Conservation (phyloP, 2,797 vertebrate species). For the Nyctalus aviator region DNA sequence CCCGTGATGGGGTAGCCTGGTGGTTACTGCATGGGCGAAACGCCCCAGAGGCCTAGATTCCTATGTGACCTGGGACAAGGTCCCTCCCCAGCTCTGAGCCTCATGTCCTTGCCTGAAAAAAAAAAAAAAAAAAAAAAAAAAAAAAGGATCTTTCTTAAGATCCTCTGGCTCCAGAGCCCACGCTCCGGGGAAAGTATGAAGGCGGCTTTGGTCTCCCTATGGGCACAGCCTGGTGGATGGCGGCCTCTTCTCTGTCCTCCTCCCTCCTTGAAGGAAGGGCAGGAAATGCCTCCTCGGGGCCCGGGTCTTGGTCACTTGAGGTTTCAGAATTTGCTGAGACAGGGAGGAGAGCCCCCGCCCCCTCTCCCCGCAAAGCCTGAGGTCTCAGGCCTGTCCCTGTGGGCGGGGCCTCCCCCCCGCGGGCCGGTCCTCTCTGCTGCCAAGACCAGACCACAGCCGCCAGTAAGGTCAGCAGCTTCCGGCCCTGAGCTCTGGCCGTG, state of each 20-base stretch:
- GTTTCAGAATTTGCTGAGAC: constrained; percentile 61
- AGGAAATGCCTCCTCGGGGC: neutral
- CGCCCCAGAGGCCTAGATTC: neutral
- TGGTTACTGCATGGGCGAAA: neutral
- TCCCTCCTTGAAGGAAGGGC: neutral
- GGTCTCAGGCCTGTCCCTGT: constrained; percentile 43
- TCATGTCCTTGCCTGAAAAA: neutral
- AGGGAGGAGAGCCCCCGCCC: neutral
- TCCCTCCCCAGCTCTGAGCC: neutral
- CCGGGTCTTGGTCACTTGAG: constrained; percentile 46
- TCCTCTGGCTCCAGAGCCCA: neutral
- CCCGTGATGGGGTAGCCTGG: neutral
- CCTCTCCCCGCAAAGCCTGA: neutral
- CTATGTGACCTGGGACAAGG: neutral
- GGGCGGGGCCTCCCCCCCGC: neutral
- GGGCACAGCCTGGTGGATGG: neutral
- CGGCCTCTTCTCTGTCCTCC: neutral
- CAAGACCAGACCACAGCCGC: constrained; percentile 51
- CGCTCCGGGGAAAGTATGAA: neutral
- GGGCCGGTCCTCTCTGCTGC: constrained; percentile 19
- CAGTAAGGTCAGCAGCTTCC: constrained; percentile 42
- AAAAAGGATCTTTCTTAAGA: neutral
- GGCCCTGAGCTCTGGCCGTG: neutral
- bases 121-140: neutral
- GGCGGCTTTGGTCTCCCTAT: neutral